Evolutionary conservation across 1,140 invertebrate species (phyloP).

Genomic region (Drosophila melanogaster): Release_6_plus_ISO1_MT NC_004354.4:2915001-2915500

Average conservation of each 20-base stretch:
- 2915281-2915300: conserved; percentile 1
- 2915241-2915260: conserved; percentile 78
- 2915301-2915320: conserved; percentile 28
- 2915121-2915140: conserved; percentile 37
- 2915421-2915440: conserved; percentile 82
- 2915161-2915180: conserved; percentile 7
- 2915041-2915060: conserved; percentile 9
- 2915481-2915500: background rate
- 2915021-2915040: background rate
- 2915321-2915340: background rate
- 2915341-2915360: conserved; percentile 33
- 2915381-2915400: conserved; percentile 81
- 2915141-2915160: conserved; percentile 6
- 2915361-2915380: conserved; percentile 61
- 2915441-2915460: conserved; percentile 65
- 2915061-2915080: conserved; percentile 24
- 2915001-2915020: background rate
- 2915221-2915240: conserved; percentile 56
- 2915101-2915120: conserved; percentile 33
- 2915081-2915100: conserved; percentile 22
- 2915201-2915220: conserved; percentile 30
- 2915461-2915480: conserved; percentile 58
- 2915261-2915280: conserved; percentile 43
- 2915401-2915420: conserved; percentile 82
- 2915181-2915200: conserved; percentile 16